phyloP scores from a whole-genome alignment of 2,888 invertebrate species.

The Omphaloscelis lunosa region DNA sequence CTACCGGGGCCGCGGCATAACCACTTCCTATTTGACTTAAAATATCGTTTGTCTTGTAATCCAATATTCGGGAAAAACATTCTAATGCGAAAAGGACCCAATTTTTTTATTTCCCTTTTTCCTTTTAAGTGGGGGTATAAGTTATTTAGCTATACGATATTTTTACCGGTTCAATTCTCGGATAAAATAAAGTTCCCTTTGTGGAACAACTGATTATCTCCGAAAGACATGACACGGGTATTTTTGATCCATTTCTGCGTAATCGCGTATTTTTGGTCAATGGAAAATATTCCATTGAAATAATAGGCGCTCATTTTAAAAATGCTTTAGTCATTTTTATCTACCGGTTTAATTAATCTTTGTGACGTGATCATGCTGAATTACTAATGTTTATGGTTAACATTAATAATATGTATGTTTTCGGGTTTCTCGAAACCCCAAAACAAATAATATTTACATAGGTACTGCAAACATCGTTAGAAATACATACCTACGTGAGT shows the following conservation, averaged over 20 bases:
- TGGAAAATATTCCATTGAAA: slow-evolving; percentile 10
- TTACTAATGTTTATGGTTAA: neutral
- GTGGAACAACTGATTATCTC: slow-evolving; percentile 25
- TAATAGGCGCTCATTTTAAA: neutral
- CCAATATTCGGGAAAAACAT: slow-evolving; percentile 62
- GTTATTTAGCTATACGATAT: slow-evolving; percentile 46
- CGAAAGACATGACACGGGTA: slow-evolving; percentile 10
- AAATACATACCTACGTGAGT: neutral
- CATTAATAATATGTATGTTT: neutral
- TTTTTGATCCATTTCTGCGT: slow-evolving; percentile 20
- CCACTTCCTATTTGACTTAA: slow-evolving; percentile 62
- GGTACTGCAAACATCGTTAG: neutral
- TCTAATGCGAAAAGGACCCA: slow-evolving; percentile 58
- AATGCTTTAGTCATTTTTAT: neutral
- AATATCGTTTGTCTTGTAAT: slow-evolving; percentile 65
- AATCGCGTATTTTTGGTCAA: slow-evolving; percentile 17
- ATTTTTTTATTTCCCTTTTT: slow-evolving; percentile 55
- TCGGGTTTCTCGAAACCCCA: neutral
- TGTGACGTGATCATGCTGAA: neutral
- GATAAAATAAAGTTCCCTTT: slow-evolving; percentile 39
- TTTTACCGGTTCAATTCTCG: slow-evolving; percentile 32
- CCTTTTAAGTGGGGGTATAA: slow-evolving; percentile 54
- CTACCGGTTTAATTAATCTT: neutral
- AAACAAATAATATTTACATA: neutral
- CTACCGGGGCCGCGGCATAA: slow-evolving; percentile 45